phyloP scores from a whole-genome alignment of 2,797 vertebrate genomes.

The Arvicola amphibius region DNA sequence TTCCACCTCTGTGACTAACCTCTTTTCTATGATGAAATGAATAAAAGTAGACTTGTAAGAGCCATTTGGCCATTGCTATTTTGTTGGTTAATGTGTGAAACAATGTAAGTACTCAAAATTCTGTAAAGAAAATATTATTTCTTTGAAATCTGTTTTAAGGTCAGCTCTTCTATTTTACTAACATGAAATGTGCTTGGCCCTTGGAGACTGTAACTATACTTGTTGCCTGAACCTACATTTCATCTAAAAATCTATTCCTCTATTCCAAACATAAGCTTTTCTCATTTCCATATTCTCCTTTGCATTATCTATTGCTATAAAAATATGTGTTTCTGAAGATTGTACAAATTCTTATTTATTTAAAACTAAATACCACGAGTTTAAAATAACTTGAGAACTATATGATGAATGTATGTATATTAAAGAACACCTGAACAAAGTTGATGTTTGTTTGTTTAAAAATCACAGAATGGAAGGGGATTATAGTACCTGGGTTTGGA shows the following conservation, averaged over 20 bases:
- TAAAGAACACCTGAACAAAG: background rate
- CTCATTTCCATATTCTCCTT: background rate
- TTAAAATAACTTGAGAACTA: background rate
- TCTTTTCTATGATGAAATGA: conserved; percentile 42
- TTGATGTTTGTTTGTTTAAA: background rate
- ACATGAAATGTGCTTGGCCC: background rate
- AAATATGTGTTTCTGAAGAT: background rate
- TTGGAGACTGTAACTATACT: background rate
- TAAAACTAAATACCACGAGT: background rate
- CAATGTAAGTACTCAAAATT: conserved; percentile 30
- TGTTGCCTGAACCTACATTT: conserved; percentile 9
- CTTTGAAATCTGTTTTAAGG: conserved; percentile 44
- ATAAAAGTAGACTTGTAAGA: background rate
- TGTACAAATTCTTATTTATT: background rate
- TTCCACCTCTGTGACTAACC: background rate
- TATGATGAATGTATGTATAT: background rate
- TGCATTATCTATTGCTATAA: background rate
- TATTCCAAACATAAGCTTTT: background rate
- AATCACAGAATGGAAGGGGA: background rate
- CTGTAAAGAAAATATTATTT: conserved; percentile 22
- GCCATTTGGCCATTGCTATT: background rate
- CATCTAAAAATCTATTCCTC: background rate
- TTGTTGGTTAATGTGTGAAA: conserved; percentile 45
- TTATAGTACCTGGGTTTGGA: background rate
- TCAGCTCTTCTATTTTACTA: background rate